phyloP scores from a whole-genome alignment of 2,888 invertebrate species.

The Galeopsomyia nigrocyanea region DNA sequence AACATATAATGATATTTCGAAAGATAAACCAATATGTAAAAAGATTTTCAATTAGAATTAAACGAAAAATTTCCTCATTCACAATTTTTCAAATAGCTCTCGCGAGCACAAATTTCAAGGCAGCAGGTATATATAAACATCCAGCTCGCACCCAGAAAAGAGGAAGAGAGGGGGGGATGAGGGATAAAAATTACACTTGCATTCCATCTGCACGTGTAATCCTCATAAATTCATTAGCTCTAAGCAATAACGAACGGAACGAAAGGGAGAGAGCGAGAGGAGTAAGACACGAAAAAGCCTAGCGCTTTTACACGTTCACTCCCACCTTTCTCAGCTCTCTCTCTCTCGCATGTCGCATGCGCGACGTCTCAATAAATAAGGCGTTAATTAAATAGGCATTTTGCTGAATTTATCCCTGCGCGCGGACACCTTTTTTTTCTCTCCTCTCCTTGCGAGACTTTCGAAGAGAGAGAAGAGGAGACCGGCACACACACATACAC shows the following conservation, averaged over 20 bases:
- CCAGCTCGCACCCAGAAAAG: too few species aligned
- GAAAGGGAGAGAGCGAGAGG: not conserved
- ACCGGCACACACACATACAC: too few species aligned
- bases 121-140: too few species aligned
- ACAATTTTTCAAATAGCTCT: not conserved
- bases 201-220: not conserved
- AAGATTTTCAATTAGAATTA: too few species aligned
- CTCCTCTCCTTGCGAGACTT: too few species aligned
- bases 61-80: too few species aligned
- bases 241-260: conserved; percentile 7
- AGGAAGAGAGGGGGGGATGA: not conserved
- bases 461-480: too few species aligned
- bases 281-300: not conserved
- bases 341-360: conserved; percentile 40
- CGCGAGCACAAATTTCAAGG: not conserved
- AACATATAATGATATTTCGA: too few species aligned
- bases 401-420: conserved; percentile 63
- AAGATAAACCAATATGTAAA: too few species aligned
- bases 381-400: conserved; percentile 68
- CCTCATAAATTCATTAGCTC: not conserved
- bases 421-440: conserved; percentile 44
- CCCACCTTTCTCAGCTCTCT: not conserved
- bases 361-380: conserved; percentile 68
- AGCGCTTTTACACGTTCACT: too few species aligned
- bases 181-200: not conserved